Conservation (phyloP, 1,140 invertebrate genomes). For the Scylla paramamosain region DNA sequence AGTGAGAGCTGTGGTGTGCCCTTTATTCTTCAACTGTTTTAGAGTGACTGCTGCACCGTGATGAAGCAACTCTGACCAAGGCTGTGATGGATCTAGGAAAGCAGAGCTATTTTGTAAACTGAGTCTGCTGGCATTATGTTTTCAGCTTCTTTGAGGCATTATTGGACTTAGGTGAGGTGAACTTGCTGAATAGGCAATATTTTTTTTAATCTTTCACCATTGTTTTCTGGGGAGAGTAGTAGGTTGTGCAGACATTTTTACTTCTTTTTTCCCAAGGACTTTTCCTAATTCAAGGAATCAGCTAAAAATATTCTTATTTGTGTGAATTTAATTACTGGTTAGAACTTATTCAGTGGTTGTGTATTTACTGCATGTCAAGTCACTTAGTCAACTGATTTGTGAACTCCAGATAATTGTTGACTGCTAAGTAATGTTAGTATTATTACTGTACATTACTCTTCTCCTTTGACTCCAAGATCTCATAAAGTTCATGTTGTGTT, state of each 20-base stretch:
- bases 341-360: not conserved
- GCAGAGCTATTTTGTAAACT: not conserved
- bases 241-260: not conserved
- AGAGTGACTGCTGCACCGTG: slow-evolving; percentile 24
- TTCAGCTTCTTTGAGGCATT: not conserved
- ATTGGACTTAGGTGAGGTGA: not conserved
- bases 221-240: not conserved
- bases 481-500: slow-evolving; percentile 63
- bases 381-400: not conserved
- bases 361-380: not conserved
- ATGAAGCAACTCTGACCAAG: slow-evolving; percentile 11
- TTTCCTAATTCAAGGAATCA: too few species aligned
- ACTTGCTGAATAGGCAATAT: not conserved
- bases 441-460: not conserved
- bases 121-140: not conserved
- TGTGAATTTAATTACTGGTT: not conserved
- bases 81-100: slow-evolving; percentile 21
- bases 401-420: slow-evolving; percentile 14
- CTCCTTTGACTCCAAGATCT: slow-evolving; percentile 37
- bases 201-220: not conserved
- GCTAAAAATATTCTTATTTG: not conserved
- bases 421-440: slow-evolving; percentile 12
- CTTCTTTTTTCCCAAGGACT: too few species aligned
- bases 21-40: not conserved
- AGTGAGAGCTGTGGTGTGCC: not conserved